phyloP scores from a whole-genome alignment of 2,888 invertebrate species.

The Himalopsyche anomala region DNA sequence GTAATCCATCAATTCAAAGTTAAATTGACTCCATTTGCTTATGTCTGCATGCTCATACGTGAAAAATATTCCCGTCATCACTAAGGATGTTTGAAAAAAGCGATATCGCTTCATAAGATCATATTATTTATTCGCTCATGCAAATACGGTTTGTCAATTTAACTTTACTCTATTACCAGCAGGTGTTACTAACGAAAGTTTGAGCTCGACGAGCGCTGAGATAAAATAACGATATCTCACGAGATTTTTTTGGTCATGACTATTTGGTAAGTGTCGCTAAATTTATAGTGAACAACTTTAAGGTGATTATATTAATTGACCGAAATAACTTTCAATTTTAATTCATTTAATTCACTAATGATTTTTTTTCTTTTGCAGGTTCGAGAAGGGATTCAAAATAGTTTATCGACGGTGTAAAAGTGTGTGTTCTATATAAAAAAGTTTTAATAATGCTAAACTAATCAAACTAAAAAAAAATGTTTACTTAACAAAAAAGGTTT shows the following conservation, averaged over 20 bases:
- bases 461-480: neutral
- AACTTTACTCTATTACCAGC: neutral
- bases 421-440: neutral
- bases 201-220: neutral
- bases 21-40: neutral
- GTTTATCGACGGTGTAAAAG: neutral
- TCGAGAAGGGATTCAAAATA: neutral
- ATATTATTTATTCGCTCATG: neutral
- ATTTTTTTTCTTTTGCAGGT: no score
- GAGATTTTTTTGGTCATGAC: no score
- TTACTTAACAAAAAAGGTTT: neutral
- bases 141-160: slow-evolving; percentile 7
- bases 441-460: neutral
- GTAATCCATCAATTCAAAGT: neutral
- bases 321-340: no score
- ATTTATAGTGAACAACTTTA: no score
- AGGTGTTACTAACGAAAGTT: neutral
- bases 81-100: neutral
- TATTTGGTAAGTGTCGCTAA: no score
- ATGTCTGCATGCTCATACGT: slow-evolving; percentile 12
- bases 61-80: slow-evolving; percentile 1
- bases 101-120: neutral
- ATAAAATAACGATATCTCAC: neutral
- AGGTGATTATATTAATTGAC: no score
- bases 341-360: no score